phyloP scores from a whole-genome alignment of 2,797 vertebrate species.

The Florisuga fusca region DNA sequence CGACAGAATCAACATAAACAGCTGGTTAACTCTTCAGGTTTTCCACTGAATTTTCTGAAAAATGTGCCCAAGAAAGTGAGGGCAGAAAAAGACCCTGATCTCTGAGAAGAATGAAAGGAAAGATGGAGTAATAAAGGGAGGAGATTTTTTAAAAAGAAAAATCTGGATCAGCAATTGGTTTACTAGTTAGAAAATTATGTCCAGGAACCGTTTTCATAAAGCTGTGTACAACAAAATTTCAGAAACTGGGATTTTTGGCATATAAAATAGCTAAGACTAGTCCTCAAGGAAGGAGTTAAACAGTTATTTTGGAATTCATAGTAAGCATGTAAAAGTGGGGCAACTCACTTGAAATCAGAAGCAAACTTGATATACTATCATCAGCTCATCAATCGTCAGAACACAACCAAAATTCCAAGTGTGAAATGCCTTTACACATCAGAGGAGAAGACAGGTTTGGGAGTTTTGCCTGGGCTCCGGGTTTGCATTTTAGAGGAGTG shows the following conservation, averaged over 20 bases:
- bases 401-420: background rate
- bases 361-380: background rate
- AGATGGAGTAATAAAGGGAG: background rate
- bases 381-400: background rate
- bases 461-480: too few relatives aligned
- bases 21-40: fast-evolving
- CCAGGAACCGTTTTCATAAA: background rate
- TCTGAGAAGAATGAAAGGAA: background rate
- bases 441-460: background rate
- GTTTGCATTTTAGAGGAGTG: background rate
- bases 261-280: background rate
- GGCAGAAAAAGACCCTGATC: background rate
- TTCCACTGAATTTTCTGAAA: background rate
- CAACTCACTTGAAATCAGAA: background rate
- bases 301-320: background rate
- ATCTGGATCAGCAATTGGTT: background rate
- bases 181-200: background rate
- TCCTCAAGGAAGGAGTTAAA: background rate
- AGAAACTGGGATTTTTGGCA: background rate
- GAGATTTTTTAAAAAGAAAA: background rate
- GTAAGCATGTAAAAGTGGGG: background rate
- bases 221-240: background rate
- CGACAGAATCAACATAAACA: background rate
- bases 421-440: background rate
- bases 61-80: fast-evolving